phyloP scores from a whole-genome alignment of 1,140 invertebrate species.

The Aphis craccivora region DNA sequence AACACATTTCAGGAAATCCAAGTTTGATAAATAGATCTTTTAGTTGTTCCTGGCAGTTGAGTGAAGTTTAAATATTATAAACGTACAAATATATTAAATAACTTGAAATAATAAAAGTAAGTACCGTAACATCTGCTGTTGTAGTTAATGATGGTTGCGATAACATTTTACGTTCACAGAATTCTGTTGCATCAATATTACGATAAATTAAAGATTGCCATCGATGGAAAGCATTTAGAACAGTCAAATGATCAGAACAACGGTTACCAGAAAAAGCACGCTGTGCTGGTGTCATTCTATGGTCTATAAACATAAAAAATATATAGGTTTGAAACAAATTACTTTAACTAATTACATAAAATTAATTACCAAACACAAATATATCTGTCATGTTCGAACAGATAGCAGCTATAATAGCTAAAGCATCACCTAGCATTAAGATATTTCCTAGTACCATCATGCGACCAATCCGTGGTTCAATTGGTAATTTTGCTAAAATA shows the following conservation, averaged over 20 bases:
- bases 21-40: constrained; percentile 80
- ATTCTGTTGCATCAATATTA: constrained; percentile 84
- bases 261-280: constrained; percentile 83
- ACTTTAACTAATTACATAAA: neutral
- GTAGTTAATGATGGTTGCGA: constrained; percentile 88
- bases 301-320: constrained; percentile 66
- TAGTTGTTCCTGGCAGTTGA: constrained; percentile 76
- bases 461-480: constrained; percentile 92
- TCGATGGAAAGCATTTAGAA: constrained; percentile 89
- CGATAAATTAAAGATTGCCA: constrained; percentile 80
- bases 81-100: neutral
- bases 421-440: constrained; percentile 85
- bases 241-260: constrained; percentile 93
- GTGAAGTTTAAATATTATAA: constrained; percentile 37
- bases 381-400: constrained; percentile 70
- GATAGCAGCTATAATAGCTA: constrained; percentile 93
- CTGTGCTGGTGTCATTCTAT: constrained; percentile 77
- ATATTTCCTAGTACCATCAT: constrained; percentile 92
- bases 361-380: constrained; percentile 56
- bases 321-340: neutral
- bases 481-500: constrained; percentile 89
- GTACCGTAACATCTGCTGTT: constrained; percentile 85
- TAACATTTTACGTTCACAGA: constrained; percentile 90
- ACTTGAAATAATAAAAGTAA: neutral
- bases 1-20: constrained; percentile 90